These are phyloP conservation scores for Hypercompe scribonia DNA, from an alignment of 2,888 invertebrate species.

Conservation along the genomic window DNA sequence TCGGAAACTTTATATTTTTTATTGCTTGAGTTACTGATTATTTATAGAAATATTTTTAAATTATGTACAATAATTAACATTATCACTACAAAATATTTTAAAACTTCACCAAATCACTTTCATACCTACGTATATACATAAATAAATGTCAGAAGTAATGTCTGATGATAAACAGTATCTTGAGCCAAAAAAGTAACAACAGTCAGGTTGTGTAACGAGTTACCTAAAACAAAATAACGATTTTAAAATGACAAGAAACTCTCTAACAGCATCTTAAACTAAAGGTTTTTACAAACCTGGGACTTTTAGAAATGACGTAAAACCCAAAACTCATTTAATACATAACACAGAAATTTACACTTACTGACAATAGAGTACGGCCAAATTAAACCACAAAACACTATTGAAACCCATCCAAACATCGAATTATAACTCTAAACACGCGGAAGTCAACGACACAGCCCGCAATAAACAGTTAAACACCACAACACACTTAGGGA, in stretches of 20 bases:
- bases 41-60: too few species aligned
- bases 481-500: conserved; percentile 28
- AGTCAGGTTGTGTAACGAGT: too few species aligned
- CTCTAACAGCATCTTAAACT: too few species aligned
- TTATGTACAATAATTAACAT: too few species aligned
- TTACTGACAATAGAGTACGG: background rate
- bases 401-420: conserved; percentile 5
- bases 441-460: conserved; percentile 23
- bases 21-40: too few species aligned
- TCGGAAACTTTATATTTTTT: too few species aligned
- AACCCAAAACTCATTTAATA: background rate
- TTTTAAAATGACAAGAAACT: background rate
- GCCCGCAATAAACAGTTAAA: conserved; percentile 23
- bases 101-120: too few species aligned
- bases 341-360: conserved; percentile 5
- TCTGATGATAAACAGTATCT: background rate
- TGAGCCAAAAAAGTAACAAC: too few species aligned
- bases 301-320: background rate
- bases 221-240: background rate
- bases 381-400: conserved; percentile 5
- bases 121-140: too few species aligned
- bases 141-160: too few species aligned
- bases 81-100: too few species aligned
- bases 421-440: conserved; percentile 17
- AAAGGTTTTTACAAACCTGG: background rate